These are phyloP conservation scores for Congeria kusceri DNA, from an alignment of 2,888 invertebrate genomes.

Conservation along the genomic window DNA sequence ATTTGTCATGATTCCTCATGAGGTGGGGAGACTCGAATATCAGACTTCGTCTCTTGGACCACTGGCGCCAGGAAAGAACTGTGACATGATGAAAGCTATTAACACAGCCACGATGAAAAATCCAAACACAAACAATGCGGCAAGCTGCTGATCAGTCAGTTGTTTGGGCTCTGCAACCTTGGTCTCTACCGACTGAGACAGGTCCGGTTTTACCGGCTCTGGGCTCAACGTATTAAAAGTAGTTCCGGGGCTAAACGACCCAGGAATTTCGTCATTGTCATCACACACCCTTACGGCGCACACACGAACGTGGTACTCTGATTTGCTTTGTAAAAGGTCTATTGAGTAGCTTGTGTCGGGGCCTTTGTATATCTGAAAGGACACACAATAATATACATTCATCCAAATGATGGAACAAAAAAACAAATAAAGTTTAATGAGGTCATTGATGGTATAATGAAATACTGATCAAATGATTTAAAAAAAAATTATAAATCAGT, in stretches of 20 bases:
- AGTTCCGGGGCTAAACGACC: slow-evolving; percentile 90
- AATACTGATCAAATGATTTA: too few species aligned
- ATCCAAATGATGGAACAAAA: too few species aligned
- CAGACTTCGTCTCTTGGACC: background rate
- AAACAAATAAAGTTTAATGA: too few species aligned
- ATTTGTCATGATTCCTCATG: too few species aligned
- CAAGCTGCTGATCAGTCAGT: slow-evolving; percentile 88
- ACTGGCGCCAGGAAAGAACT: slow-evolving; percentile 51
- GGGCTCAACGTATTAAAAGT: slow-evolving; percentile 87
- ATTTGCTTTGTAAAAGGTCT: slow-evolving; percentile 90
- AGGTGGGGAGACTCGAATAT: too few species aligned
- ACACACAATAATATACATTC: too few species aligned
- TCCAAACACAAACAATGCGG: slow-evolving; percentile 88
- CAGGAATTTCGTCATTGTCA: slow-evolving; percentile 88
- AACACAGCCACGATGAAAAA: slow-evolving; percentile 89
- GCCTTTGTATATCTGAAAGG: slow-evolving; percentile 86
- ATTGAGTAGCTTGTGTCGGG: slow-evolving; percentile 86
- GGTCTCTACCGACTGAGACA: slow-evolving; percentile 57
- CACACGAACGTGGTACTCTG: slow-evolving; percentile 92
- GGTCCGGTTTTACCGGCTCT: slow-evolving; percentile 69
- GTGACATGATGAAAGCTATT: slow-evolving; percentile 88
- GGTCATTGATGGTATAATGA: too few species aligned
- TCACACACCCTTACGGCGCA: slow-evolving; percentile 90
- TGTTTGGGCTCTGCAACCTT: slow-evolving; percentile 74
- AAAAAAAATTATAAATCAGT: too few species aligned